phyloP scores from a whole-genome alignment of 2,113 vertebrate genomes.

The Helogale parvula region DNA sequence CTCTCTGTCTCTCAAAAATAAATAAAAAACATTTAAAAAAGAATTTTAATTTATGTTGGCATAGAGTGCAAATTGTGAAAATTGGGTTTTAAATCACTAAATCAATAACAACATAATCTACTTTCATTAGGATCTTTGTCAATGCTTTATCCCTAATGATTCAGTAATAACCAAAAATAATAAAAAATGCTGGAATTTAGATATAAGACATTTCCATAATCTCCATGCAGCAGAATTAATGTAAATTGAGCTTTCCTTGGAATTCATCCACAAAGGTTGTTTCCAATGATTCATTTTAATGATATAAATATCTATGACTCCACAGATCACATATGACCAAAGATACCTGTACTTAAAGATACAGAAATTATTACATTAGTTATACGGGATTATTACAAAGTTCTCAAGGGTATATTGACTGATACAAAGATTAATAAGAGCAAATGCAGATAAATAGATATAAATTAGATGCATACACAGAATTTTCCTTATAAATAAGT shows the following conservation, averaged over 20 bases:
- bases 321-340: neutral
- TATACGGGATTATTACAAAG: neutral
- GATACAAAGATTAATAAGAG: neutral
- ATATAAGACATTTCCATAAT: neutral
- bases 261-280: neutral
- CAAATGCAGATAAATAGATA: neutral
- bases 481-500: neutral
- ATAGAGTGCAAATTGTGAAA: neutral
- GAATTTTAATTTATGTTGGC: neutral
- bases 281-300: constrained; percentile 36
- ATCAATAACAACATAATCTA: neutral
- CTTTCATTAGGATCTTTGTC: neutral
- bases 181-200: neutral
- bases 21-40: neutral
- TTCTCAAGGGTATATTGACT: neutral
- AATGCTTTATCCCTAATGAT: neutral
- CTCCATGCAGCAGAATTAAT: neutral
- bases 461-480: neutral
- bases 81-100: neutral
- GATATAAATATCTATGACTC: neutral
- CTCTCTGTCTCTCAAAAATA: too few species aligned
- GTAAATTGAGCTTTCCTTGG: neutral
- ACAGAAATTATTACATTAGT: neutral
- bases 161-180: neutral
- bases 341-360: neutral